Evolutionary conservation across 2,113 vertebrate species (phyloP).

Genomic region (Perognathus longimembris): DNA sequence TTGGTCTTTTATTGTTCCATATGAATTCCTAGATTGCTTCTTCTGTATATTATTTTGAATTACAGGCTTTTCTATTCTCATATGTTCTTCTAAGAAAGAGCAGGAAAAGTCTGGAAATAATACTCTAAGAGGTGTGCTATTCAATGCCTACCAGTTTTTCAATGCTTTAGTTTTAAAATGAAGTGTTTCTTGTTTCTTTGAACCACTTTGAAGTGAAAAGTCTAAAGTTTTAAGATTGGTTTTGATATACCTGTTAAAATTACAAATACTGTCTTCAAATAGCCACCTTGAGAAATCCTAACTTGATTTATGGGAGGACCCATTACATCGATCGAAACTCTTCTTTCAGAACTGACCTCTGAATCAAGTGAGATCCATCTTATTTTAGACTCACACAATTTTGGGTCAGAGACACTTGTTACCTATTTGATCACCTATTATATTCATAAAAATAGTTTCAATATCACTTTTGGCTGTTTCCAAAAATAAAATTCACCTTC

Average conservation of each 20-base stretch:
- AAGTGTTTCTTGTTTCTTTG: not conserved
- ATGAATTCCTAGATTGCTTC: too few species aligned
- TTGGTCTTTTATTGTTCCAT: too few species aligned
- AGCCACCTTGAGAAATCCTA: constrained; percentile 20
- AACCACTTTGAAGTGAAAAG: constrained; percentile 20
- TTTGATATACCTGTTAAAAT: not conserved
- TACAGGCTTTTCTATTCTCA: not conserved
- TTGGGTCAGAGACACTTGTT: constrained; percentile 46
- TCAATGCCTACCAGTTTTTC: not conserved
- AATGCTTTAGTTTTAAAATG: constrained; percentile 41
- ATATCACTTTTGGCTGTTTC: constrained; percentile 30
- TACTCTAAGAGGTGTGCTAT: constrained; percentile 11
- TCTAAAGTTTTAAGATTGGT: not conserved
- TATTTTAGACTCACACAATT: constrained; percentile 33
- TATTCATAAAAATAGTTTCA: constrained; percentile 27
- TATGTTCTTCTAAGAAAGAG: not conserved
- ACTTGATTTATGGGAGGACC: constrained; percentile 16
- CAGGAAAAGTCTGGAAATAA: not conserved
- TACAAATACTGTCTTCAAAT: constrained; percentile 2
- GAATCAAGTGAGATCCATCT: constrained; percentile 42
- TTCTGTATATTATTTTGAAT: too few species aligned
- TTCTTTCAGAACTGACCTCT: constrained; percentile 33
- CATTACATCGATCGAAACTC: not conserved
- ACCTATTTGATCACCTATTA: not conserved
- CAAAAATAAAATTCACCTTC: constrained; percentile 29